Percentiles rank a stretch among this genome's conserved stretches.
These are phyloP conservation scores for Colletes gigas DNA, from an alignment of 1,140 invertebrate genomes.

Conservation along the genomic window DNA sequence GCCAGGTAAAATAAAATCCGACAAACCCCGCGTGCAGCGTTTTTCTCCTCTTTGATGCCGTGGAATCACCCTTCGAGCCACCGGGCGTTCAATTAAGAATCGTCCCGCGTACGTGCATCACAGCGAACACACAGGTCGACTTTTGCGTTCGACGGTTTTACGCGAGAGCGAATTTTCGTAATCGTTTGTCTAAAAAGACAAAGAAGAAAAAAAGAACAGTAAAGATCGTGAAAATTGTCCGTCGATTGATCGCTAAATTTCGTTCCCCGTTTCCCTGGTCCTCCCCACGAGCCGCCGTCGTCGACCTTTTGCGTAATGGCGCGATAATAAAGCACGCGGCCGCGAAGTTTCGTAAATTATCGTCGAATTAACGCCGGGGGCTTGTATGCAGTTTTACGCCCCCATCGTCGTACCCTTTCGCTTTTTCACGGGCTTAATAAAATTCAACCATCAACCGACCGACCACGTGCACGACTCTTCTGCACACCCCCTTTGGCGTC, in stretches of 20 bases:
- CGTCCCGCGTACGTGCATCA: neutral
- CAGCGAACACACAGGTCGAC: neutral
- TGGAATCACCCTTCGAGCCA: neutral
- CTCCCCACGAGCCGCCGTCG: neutral
- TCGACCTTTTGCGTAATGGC: neutral
- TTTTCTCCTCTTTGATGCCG: neutral
- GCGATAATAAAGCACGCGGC: neutral
- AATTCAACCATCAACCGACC: constrained; percentile 28
- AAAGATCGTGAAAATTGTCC: neutral
- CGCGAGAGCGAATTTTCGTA: neutral
- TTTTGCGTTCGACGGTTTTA: neutral
- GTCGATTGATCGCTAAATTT: constrained; percentile 18
- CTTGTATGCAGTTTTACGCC: constrained; percentile 14
- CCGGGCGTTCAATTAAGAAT: neutral
- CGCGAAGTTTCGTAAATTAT: constrained; percentile 32
- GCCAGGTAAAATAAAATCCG: neutral
- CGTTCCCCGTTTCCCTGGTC: too few relatives aligned
- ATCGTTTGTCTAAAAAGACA: neutral
- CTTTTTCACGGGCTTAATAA: constrained; percentile 25
- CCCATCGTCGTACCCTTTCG: too few relatives aligned
- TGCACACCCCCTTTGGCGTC: neutral
- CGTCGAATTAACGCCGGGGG: constrained; percentile 5
- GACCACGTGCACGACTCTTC: constrained; percentile 25
- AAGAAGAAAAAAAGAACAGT: neutral
- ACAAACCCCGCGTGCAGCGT: neutral